Evolutionary conservation across 2,888 invertebrate species (phyloP), one percentile per base, ranked within the genome.

Genomic region (Lithophane semibrunnea): DNA sequence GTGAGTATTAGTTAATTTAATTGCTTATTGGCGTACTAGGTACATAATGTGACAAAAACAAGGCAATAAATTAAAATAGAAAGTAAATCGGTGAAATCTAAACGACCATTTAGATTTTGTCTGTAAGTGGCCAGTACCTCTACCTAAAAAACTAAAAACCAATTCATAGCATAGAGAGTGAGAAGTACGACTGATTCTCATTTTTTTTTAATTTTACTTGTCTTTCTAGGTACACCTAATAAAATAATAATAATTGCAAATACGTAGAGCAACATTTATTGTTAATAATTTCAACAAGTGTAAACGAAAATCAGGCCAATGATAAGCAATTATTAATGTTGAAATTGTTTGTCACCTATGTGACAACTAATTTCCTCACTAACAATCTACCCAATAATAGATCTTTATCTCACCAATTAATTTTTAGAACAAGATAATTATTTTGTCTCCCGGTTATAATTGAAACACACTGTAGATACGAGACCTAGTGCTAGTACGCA

Each of bases 401-500:
- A 88, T 88, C 81, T 21, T 73, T 79, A 87, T 88, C 83, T 65
- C 16, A 24, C 47, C 79, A 80, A 84, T 71, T 74, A 77, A 73
- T 75, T 78, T 77, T 79, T 69, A 24, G 29, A 72, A 78, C 79
- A 66, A 84, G 75, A 58, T 82, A 83, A 88, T 88, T 86, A 87
- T 66, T 78, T 86, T 86, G 79, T 83, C 70, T 77, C 65, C 63
- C 4, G 52, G 24, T 80, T 64, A 70, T 79, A 84, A 80, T 79
- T 72, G 75, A 77, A 91, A 88, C 93, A 92, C 16, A 82, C 91
- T 92, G 91, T 94, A 92, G 70, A 37, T 83, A 52, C 65, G 42
- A 82, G 82, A 79, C 80, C 80, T 88, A 84, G 80, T 82, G 82
- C 84, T 86, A 89, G 68, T 68, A 87, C 89, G 89, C 88, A 90